Conservation (phyloP, 2,888 invertebrate genomes). For the Crocallis elinguaria region DNA sequence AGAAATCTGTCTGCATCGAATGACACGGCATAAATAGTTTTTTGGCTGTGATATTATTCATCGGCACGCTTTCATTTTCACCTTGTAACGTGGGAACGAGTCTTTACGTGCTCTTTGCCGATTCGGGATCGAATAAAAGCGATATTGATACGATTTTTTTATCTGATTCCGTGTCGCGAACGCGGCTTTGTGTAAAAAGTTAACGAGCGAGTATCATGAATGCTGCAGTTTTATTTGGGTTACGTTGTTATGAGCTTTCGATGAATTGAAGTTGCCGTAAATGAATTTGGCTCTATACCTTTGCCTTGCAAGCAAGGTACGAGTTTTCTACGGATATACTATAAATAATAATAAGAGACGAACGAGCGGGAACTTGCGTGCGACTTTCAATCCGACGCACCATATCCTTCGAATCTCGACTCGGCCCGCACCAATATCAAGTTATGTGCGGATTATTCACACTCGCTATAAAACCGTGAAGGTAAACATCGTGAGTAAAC, state of each 20-base stretch:
- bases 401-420: too few species aligned
- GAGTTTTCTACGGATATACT: too few species aligned
- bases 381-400: too few species aligned
- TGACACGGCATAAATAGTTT: conserved; percentile 31
- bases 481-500: too few species aligned
- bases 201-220: neutral
- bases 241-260: neutral
- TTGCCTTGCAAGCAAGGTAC: too few species aligned
- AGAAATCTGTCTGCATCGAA: conserved; percentile 26
- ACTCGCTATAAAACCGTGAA: too few species aligned
- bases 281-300: too few species aligned
- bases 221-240: neutral
- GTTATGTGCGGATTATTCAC: too few species aligned
- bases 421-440: too few species aligned
- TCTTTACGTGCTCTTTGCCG: conserved; percentile 30
- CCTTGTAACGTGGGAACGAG: conserved; percentile 44
- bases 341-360: too few species aligned
- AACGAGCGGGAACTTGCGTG: too few species aligned
- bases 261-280: neutral
- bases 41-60: conserved; percentile 26
- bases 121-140: conserved; percentile 33
- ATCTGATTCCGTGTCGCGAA: conserved; percentile 10
- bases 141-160: conserved; percentile 32
- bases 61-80: conserved; percentile 48
- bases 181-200: conserved; percentile 11